A percentile compares a stretch with the other conserved stretches of the same genome.
Evolutionary conservation across 1,140 invertebrate genomes (phyloP).

Genomic region (Microvelia longipes): DNA sequence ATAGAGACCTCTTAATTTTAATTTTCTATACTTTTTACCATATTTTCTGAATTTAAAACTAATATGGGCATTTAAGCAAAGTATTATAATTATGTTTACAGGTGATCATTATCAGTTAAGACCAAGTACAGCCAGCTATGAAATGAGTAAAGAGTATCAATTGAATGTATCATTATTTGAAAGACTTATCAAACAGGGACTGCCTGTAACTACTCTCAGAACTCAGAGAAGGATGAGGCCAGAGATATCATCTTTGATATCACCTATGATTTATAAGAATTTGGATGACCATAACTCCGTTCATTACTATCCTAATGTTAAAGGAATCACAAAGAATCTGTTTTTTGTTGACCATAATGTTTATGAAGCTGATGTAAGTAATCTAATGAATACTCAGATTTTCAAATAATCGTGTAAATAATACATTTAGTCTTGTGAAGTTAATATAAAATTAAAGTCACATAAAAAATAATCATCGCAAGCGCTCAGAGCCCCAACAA

Average conservation of each 20-base stretch:
- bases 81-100: too few species aligned
- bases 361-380: not conserved
- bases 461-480: too few species aligned
- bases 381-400: too few species aligned
- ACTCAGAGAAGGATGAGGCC: slow-evolving; percentile 53
- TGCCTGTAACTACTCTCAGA: slow-evolving; percentile 35
- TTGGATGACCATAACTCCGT: slow-evolving; percentile 40
- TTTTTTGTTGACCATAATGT: slow-evolving; percentile 43
- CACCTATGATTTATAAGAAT: slow-evolving; percentile 42
- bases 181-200: slow-evolving; percentile 43
- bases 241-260: slow-evolving; percentile 41
- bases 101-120: not conserved
- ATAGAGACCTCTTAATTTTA: too few species aligned
- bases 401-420: too few species aligned
- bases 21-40: too few species aligned
- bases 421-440: too few species aligned
- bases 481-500: too few species aligned
- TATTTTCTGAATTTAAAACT: too few species aligned
- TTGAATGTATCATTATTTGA: slow-evolving; percentile 60
- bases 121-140: not conserved
- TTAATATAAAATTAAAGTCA: too few species aligned
- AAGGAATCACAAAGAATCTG: slow-evolving; percentile 36
- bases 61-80: too few species aligned
- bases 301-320: slow-evolving; percentile 32
- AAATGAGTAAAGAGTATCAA: not conserved